Percentiles rank a stretch among this genome's conserved stretches.
Evolutionary conservation across 2,888 invertebrate species (phyloP).

Genomic region (Cremastobaeus sp.): DNA sequence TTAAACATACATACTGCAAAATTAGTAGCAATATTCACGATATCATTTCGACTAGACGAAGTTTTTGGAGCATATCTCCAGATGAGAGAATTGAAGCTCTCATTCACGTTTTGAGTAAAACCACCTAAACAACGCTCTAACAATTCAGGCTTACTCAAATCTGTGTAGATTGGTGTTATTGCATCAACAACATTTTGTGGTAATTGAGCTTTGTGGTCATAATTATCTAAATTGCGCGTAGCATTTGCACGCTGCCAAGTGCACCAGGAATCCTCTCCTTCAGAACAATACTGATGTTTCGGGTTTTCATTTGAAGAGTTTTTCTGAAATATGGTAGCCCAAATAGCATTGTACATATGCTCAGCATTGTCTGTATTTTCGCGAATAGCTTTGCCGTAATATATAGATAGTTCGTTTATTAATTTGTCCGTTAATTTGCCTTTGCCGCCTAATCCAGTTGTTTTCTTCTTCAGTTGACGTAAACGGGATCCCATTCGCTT

Average conservation of each 20-base stretch:
- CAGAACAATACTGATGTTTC: background rate
- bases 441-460: conserved; percentile 20
- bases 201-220: conserved; percentile 1
- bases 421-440: conserved; percentile 34
- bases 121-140: conserved; percentile 13
- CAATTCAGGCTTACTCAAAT: background rate
- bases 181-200: conserved; percentile 7
- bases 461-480: conserved; percentile 26
- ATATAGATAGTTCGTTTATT: conserved; percentile 1
- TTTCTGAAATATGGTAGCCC: conserved; percentile 9
- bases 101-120: conserved; percentile 14
- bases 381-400: conserved; percentile 19
- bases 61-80: conserved; percentile 13
- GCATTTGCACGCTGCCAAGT: conserved; percentile 19
- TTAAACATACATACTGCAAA: conserved; percentile 14
- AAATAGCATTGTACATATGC: conserved; percentile 9
- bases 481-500: conserved; percentile 41
- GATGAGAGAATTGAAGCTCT: conserved; percentile 20
- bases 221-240: conserved; percentile 1
- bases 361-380: conserved; percentile 9
- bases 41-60: background rate
- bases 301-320: conserved; percentile 6
- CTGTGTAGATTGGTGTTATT: conserved; percentile 2
- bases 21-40: conserved; percentile 7
- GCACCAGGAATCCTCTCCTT: conserved; percentile 5